Evolutionary conservation across 2,113 vertebrate genomes (phyloP).

Genomic region (Myanophis thanlyinensis): DNA sequence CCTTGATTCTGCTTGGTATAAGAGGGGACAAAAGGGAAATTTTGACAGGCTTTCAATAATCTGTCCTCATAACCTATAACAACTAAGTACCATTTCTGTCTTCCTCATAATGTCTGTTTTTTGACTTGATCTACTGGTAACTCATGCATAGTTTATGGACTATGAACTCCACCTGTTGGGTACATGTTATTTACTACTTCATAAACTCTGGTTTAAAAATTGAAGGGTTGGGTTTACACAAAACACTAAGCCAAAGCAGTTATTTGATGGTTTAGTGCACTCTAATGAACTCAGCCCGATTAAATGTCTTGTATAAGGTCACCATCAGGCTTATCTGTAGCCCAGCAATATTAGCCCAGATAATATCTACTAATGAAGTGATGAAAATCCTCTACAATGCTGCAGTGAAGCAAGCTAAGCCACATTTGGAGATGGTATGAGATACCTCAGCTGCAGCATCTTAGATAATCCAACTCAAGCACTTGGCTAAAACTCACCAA

Average conservation of each 20-base stretch:
- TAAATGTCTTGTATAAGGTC: background rate
- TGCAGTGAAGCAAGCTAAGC: background rate
- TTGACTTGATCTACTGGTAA: background rate
- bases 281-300: background rate
- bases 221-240: background rate
- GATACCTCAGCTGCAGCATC: too few species aligned
- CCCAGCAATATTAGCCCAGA: background rate
- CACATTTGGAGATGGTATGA: background rate
- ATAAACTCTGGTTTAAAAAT: background rate
- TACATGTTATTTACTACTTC: background rate
- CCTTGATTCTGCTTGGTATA: background rate
- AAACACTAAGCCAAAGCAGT: background rate
- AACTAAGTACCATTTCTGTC: background rate
- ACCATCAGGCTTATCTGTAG: background rate
- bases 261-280: background rate
- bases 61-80: background rate
- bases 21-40: background rate
- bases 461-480: background rate
- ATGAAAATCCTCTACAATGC: background rate
- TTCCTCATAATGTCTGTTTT: background rate
- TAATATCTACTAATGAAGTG: background rate
- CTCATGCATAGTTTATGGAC: background rate
- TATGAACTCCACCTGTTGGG: background rate
- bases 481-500: background rate
- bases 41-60: background rate